phyloP scores from a whole-genome alignment of 1,140 invertebrate genomes.

The Drosophila leontia region DNA sequence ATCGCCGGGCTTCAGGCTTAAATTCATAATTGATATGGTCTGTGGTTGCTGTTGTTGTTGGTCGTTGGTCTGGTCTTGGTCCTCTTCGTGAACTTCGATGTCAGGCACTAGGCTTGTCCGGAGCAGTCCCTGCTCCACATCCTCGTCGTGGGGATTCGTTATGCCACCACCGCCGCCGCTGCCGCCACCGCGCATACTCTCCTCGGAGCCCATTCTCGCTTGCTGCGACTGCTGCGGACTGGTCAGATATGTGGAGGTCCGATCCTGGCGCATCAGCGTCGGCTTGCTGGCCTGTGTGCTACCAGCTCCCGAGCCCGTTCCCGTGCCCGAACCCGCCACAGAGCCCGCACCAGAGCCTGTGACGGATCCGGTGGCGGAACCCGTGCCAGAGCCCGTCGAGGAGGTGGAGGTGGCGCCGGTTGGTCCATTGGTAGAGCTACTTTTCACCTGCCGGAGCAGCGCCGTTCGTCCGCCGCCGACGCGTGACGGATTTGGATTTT shows the following conservation, averaged over 20 bases:
- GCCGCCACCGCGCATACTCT: slow-evolving; percentile 86
- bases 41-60: slow-evolving; percentile 69
- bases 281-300: slow-evolving; percentile 87
- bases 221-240: slow-evolving; percentile 91
- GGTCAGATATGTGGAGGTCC: slow-evolving; percentile 90
- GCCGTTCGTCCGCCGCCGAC: slow-evolving; percentile 56
- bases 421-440: slow-evolving; percentile 82
- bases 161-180: not conserved
- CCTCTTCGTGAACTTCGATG: slow-evolving; percentile 92
- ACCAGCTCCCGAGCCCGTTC: slow-evolving; percentile 14
- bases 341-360: slow-evolving; percentile 30
- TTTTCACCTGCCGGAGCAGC: slow-evolving; percentile 72
- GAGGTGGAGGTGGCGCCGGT: slow-evolving; percentile 85
- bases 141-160: slow-evolving; percentile 65
- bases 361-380: slow-evolving; percentile 20
- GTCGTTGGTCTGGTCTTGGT: slow-evolving; percentile 82
- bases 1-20: slow-evolving; percentile 58
- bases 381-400: slow-evolving; percentile 61
- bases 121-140: slow-evolving; percentile 89
- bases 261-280: slow-evolving; percentile 93
- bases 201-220: slow-evolving; percentile 90
- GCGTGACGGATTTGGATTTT: slow-evolving; percentile 64
- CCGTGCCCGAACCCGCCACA: slow-evolving; percentile 20
- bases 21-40: slow-evolving; percentile 83
- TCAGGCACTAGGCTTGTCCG: slow-evolving; percentile 90